Evolutionary conservation across 92 coral and sea anemone species (phyloP).

Genomic region (Palythoa grandiflora): DNA sequence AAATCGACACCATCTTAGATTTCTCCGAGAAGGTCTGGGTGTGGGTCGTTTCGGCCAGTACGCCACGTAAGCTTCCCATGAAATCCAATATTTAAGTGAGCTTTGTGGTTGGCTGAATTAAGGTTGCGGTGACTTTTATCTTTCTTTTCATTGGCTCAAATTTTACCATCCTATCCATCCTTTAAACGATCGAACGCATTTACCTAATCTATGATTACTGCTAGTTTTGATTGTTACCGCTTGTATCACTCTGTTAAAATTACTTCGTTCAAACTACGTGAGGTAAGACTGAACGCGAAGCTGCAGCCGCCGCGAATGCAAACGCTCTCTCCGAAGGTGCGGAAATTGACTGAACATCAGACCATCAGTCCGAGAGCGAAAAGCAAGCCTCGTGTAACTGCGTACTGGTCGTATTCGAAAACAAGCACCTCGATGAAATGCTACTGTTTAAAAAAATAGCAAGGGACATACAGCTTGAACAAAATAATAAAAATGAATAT

Average conservation of each 20-base stretch:
- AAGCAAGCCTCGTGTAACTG: background rate
- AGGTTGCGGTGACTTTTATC: too few relatives aligned
- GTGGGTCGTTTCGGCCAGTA: too few relatives aligned
- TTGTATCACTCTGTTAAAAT: conserved; percentile 57
- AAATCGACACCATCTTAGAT: too few relatives aligned
- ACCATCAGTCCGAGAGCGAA: background rate
- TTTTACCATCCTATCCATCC: too few relatives aligned
- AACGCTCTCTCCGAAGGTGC: background rate
- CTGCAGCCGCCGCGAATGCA: background rate
- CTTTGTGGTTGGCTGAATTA: too few relatives aligned
- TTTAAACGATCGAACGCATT: too few relatives aligned
- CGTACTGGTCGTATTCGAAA: conserved; percentile 19
- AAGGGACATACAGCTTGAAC: background rate
- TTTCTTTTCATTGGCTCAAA: too few relatives aligned
- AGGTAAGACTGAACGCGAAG: conserved; percentile 25
- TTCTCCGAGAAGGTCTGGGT: too few relatives aligned
- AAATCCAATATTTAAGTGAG: too few relatives aligned
- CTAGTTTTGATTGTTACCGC: conserved; percentile 32
- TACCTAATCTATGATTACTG: too few relatives aligned
- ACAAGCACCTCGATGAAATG: conserved; percentile 12
- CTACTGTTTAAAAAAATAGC: background rate
- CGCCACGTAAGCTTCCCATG: too few relatives aligned
- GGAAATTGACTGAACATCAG: background rate
- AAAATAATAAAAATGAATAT: too few relatives aligned
- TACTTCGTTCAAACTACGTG: conserved; percentile 32